Evolutionary conservation across 2,888 invertebrate species (phyloP), one percentile per base, ranked within the genome.

Genomic region (Asteroscopus sphinx): DNA sequence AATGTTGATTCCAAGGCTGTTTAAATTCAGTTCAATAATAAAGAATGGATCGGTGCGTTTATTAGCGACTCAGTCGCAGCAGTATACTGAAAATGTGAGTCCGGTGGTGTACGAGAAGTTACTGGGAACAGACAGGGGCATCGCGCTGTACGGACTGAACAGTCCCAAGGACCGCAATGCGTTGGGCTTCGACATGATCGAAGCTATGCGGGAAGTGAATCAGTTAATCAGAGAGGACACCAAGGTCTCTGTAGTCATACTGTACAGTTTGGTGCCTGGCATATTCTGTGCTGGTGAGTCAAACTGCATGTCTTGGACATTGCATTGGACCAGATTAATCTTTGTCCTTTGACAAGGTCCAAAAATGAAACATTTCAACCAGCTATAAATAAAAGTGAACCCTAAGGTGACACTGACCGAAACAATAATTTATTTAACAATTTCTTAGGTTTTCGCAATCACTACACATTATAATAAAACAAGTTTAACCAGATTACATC

Each of bases 251-350:
- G 98, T 98, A 0, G 95, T 99, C 0, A 96, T 99, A 26, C 79
- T 99, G 12, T 96, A 98, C 73, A 99, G 99, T 88, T 89, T 97
- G 51, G 97, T 98, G 0, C 97, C 97, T 0, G 97, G 97, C 16
- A 95, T 98, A 47, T 99, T 99, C 88, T 99, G 99, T 95, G 98
- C 99, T 42, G 99, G 99, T 90, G 51, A 45, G 32, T 45, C 3
- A 44, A 39, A 26, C 26, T 39, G 7, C 12, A 15, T 17, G 41
- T 21, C 35, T n/a, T 26, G n/a, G 5, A 5, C 1, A n/a, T 35
- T 3, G 21, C 21, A 21, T 21, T 21, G 21, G 21, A 21, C 21
- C 21, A 21, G 4, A 21, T 21, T 21, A 21, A 0, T 21, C 4
- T 21, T 21, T 21, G 17, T 3, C 21, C 21, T 21, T 21, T 21